phyloP scores from a whole-genome alignment of 2,888 invertebrate species.

The Pseudanteris insignis region DNA sequence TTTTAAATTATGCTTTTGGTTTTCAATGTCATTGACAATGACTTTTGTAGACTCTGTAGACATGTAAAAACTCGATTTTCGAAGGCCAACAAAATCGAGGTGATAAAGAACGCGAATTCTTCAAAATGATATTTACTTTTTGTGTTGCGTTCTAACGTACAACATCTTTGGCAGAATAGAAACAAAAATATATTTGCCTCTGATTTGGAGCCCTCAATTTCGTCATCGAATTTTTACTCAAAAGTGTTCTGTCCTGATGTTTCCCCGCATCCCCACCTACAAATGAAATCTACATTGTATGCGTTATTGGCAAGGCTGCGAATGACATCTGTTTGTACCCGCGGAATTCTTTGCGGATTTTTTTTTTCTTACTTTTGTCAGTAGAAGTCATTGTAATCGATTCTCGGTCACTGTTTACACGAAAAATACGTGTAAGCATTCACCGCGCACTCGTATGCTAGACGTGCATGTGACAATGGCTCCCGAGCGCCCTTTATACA shows the following conservation, averaged over 20 bases:
- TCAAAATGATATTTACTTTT: slow-evolving; percentile 12
- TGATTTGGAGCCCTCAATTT: slow-evolving; percentile 1
- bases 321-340: slow-evolving; percentile 4
- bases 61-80: background rate
- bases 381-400: background rate
- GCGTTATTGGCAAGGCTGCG: background rate
- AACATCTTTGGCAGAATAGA: slow-evolving; percentile 19
- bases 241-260: slow-evolving; percentile 36
- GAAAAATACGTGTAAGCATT: background rate
- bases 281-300: slow-evolving; percentile 2
- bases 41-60: background rate
- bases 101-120: slow-evolving; percentile 8
- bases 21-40: background rate
- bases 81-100: background rate
- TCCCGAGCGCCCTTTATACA: slow-evolving; percentile 1
- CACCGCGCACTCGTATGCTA: background rate
- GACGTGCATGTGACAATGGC: slow-evolving; percentile 1
- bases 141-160: background rate
- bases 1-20: slow-evolving; percentile 7
- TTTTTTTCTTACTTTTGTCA: background rate
- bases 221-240: slow-evolving; percentile 16
- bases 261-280: slow-evolving; percentile 33
- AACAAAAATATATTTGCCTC: slow-evolving; percentile 19
- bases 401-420: slow-evolving; percentile 1
- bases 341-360: slow-evolving; percentile 4